Evolutionary conservation across 2,888 invertebrate genomes (phyloP), one percentile per base, ranked within the genome.

Genomic region (Ischnura elegans): DNA sequence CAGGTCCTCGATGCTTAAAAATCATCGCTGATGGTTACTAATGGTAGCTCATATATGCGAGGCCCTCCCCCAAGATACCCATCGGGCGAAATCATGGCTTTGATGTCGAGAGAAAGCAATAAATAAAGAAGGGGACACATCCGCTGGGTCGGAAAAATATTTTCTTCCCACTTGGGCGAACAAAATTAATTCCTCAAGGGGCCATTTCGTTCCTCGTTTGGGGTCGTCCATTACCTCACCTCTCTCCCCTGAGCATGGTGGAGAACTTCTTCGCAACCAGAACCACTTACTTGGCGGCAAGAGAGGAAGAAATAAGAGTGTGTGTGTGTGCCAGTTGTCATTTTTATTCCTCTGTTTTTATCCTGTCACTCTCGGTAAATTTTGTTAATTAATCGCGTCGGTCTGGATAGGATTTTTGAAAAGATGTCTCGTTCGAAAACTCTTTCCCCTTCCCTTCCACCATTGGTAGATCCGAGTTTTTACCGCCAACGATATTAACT

Each of bases 331-430:
- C n/a, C n/a, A 36, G 16, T 76, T 13, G 36, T 29, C 76, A 29
- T n/a, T 21, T 76, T 76, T 36, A 36, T 76, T 66, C 21, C 66
- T 66, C 19, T 55, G 19, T 5, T 66, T 76, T 76, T 76, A 10
- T 76, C 0, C 36, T 13, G 1, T 36, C 61, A 8, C 8, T 61
- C n/a, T 6, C 13, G 76, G 36, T 0, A 76, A 76, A 36, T 76
- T 76, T 76, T 76, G 36, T 36, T 76, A 76, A 76, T 76, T 76
- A 76, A 76, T 76, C 76, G 76, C 36, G 10, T 21, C 76, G 76
- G 76, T 51, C 36, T 29, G n/a, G 25, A 36, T 16, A 25, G 51
- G n/a, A 61, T n/a, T n/a, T n/a, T n/a, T n/a, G n/a, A 61, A 8
- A 10, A 25, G 21, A 10, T 51, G 51, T n/a, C 61, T 19, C 66